These are phyloP conservation scores for Hydroisotoma schaefferi DNA, from an alignment of 2,888 invertebrate genomes.

Conservation along the genomic window DNA sequence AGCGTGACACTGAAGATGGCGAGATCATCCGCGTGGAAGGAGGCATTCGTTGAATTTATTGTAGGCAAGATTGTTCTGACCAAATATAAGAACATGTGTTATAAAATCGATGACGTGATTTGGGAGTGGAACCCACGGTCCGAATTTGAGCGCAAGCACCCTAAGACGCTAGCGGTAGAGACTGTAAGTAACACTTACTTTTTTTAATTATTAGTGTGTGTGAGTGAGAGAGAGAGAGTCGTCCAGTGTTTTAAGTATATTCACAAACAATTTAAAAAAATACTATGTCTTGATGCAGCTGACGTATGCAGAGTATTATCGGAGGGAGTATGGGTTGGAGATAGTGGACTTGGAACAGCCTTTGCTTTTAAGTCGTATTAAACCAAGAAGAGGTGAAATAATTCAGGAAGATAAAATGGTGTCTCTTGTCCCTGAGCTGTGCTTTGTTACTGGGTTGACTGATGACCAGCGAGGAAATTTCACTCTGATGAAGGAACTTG, in stretches of 20 bases:
- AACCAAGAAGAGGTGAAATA: slow-evolving; percentile 46
- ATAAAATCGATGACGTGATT: slow-evolving; percentile 79
- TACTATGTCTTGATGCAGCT: slow-evolving; percentile 51
- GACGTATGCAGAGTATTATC: slow-evolving; percentile 75
- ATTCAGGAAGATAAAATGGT: slow-evolving; percentile 2
- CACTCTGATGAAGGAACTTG: slow-evolving; percentile 80
- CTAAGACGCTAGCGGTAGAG: too few species aligned
- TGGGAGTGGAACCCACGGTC: slow-evolving; percentile 69
- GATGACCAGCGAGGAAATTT: slow-evolving; percentile 78
- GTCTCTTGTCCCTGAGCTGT: slow-evolving; percentile 81
- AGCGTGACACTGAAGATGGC: not conserved
- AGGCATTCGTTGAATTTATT: slow-evolving; percentile 52
- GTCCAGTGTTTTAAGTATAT: not conserved
- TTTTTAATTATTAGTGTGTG: too few species aligned
- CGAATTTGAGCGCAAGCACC: not conserved
- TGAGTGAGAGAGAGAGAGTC: slow-evolving; percentile 19
- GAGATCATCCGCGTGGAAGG: slow-evolving; percentile 1
- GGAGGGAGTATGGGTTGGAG: slow-evolving; percentile 67
- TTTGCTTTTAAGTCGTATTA: slow-evolving; percentile 64
- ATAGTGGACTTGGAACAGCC: slow-evolving; percentile 75
- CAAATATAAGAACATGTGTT: slow-evolving; percentile 84
- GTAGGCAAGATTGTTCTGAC: slow-evolving; percentile 67
- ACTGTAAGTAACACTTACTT: too few species aligned
- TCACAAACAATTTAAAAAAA: not conserved
- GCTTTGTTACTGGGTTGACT: slow-evolving; percentile 80